These are phyloP conservation scores for Peromyscus polionotus DNA, from an alignment of 2,113 vertebrate genomes.

Conservation along the genomic window DNA sequence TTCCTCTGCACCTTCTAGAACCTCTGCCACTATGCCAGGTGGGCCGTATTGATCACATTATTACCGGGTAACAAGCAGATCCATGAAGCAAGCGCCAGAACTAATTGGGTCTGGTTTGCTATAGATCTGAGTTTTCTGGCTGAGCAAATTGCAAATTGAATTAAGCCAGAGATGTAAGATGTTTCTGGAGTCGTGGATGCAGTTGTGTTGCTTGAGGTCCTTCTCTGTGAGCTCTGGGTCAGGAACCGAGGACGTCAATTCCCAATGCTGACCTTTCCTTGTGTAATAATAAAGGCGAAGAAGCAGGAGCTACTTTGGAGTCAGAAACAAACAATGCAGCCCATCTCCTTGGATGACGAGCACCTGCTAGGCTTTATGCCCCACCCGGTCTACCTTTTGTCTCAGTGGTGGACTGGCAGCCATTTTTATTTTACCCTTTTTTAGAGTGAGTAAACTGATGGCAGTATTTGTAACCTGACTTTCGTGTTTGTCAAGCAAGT, in stretches of 20 bases:
- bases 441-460: background rate
- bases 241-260: constrained; percentile 21
- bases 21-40: background rate
- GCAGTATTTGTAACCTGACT: background rate
- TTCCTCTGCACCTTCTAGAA: background rate
- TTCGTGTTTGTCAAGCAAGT: constrained; percentile 11
- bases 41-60: constrained; percentile 51
- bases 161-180: constrained; percentile 57
- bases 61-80: constrained; percentile 74
- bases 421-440: constrained; percentile 14
- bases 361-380: background rate
- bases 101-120: constrained; percentile 67
- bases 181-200: background rate
- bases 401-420: background rate
- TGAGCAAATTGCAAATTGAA: constrained; percentile 69
- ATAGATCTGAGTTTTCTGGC: constrained; percentile 69
- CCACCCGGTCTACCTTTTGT: background rate
- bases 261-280: background rate
- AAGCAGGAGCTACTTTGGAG: rapidly evolving
- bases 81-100: constrained; percentile 70
- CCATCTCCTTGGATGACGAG: background rate
- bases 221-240: background rate
- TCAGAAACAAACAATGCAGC: background rate
- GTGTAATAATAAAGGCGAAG: background rate
- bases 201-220: background rate